These are phyloP conservation scores for Bombus pascuorum DNA, from an alignment of 1,140 invertebrate genomes.

Conservation along the genomic window DNA sequence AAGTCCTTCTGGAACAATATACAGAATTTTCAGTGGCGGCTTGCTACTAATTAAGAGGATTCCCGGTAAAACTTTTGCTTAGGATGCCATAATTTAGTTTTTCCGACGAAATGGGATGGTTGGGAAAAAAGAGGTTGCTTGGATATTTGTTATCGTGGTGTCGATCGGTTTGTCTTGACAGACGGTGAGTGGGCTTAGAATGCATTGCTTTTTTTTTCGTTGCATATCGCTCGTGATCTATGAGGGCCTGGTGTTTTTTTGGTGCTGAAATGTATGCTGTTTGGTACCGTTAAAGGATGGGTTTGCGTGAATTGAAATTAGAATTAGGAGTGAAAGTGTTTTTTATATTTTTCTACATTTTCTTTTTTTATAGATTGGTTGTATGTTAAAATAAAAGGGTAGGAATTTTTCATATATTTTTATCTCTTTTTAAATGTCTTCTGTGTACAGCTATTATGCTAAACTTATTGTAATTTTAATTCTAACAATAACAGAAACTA, in stretches of 20 bases:
- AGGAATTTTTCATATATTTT: background rate
- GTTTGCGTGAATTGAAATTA: background rate
- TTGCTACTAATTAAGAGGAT: slow-evolving; percentile 37
- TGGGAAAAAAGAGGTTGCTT: background rate
- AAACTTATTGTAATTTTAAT: no score
- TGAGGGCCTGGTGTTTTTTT: background rate
- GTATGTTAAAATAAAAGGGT: no score
- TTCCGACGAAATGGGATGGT: background rate
- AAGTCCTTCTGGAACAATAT: slow-evolving; percentile 17
- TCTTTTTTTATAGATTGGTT: background rate
- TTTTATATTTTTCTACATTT: no score
- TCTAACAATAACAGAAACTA: no score
- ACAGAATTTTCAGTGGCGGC: slow-evolving; percentile 4
- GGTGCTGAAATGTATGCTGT: background rate
- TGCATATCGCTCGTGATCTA: background rate
- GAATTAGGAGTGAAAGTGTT: background rate
- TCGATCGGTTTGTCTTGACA: background rate
- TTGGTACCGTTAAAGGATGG: no score
- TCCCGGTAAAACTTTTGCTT: background rate
- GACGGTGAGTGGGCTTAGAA: background rate
- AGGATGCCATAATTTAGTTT: background rate
- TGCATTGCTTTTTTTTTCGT: background rate
- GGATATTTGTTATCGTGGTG: background rate
- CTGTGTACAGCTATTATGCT: no score
- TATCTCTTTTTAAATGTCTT: no score